phyloP scores from a whole-genome alignment of 2,888 invertebrate genomes.

The Polymixis flavicincta region DNA sequence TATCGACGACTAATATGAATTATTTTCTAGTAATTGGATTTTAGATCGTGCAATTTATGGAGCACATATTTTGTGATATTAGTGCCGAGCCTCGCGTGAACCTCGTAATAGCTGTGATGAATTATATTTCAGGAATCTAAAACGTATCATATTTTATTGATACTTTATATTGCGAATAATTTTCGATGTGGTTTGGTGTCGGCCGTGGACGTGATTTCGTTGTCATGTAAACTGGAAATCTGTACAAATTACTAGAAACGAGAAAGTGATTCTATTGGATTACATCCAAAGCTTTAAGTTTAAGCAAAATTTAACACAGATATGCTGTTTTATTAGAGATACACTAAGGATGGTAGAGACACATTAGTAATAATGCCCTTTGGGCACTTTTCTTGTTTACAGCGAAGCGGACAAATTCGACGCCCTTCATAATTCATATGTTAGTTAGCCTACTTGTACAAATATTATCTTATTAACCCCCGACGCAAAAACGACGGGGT shows the following conservation, averaged over 20 bases:
- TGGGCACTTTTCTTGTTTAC: not conserved
- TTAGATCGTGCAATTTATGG: slow-evolving; percentile 55
- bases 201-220: not conserved
- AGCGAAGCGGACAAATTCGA: not conserved
- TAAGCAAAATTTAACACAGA: too few relatives aligned
- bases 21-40: slow-evolving; percentile 60
- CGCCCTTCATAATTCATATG: not conserved
- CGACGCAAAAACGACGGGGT: too few relatives aligned
- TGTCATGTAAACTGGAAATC: slow-evolving; percentile 16
- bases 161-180: slow-evolving; percentile 1
- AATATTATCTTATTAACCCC: too few relatives aligned
- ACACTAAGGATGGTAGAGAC: not conserved
- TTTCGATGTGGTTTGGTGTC: slow-evolving; percentile 4
- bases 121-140: slow-evolving; percentile 32
- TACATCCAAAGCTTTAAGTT: not conserved
- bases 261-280: not conserved
- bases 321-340: too few relatives aligned
- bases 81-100: slow-evolving; percentile 24
- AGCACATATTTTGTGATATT: slow-evolving; percentile 47
- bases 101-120: slow-evolving; percentile 24
- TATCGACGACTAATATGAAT: slow-evolving; percentile 46
- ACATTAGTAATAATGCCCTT: not conserved
- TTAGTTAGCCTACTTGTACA: too few relatives aligned
- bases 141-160: slow-evolving; percentile 16
- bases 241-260: slow-evolving; percentile 2